A percentile compares a stretch with the other conserved stretches of the same genome.
Evolutionary conservation across 1,140 invertebrate species (phyloP).

Genomic region (Diuraphis noxia): DNA sequence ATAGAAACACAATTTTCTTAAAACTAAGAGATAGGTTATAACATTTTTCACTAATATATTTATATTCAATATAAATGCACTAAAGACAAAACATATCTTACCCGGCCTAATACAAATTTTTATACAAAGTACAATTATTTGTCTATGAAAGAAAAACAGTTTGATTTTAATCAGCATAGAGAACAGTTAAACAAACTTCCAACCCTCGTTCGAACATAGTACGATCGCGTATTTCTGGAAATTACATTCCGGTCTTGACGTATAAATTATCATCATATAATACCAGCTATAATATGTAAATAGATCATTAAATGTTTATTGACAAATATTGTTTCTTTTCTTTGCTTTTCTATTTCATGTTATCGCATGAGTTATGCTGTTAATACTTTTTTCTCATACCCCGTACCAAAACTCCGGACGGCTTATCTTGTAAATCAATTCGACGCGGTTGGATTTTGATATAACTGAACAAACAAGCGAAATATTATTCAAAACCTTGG

Average conservation of each 20-base stretch:
- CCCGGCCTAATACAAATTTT: too few relatives aligned
- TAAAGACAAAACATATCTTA: too few relatives aligned
- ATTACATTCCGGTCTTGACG: neutral
- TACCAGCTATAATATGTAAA: neutral
- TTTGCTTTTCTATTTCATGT: neutral
- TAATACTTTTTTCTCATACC: neutral
- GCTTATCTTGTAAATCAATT: conserved; percentile 26
- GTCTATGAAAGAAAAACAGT: too few relatives aligned
- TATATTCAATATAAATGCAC: too few relatives aligned
- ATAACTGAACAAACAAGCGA: neutral
- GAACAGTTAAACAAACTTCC: neutral
- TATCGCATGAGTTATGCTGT: neutral
- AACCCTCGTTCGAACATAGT: neutral
- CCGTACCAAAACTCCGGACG: neutral
- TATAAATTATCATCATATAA: neutral
- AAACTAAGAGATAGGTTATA: too few relatives aligned
- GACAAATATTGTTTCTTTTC: neutral
- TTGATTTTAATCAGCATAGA: too few relatives aligned
- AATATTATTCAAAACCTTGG: conserved; percentile 3
- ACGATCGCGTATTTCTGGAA: neutral
- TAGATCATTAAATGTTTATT: neutral
- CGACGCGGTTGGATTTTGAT: neutral
- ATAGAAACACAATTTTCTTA: too few relatives aligned
- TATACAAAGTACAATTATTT: too few relatives aligned
- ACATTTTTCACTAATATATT: too few relatives aligned